Conservation (phyloP, 2,888 invertebrate genomes). For the Thymelicus acteon region DNA sequence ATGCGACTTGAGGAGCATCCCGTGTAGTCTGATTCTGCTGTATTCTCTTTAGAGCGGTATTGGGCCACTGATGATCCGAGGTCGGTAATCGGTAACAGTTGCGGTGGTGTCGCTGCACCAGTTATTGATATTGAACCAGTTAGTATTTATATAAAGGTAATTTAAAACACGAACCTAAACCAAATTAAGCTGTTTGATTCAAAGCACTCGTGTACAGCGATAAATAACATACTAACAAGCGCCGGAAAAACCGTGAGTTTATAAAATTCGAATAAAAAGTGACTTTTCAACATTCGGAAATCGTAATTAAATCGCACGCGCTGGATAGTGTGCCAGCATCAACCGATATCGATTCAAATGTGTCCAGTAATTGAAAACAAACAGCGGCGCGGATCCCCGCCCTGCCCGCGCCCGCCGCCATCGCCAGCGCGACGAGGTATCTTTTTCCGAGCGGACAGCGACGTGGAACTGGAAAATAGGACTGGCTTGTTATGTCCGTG, state of each 20-base stretch:
- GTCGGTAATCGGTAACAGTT: no score
- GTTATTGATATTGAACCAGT: no score
- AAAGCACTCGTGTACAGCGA: not conserved
- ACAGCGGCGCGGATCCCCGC: not conserved
- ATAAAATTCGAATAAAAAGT: slow-evolving; percentile 11
- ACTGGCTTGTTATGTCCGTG: slow-evolving; percentile 25
- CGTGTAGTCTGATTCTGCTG: no score
- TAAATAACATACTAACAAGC: not conserved
- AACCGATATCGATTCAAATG: slow-evolving; percentile 23
- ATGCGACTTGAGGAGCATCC: no score
- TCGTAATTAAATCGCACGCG: slow-evolving; percentile 21
- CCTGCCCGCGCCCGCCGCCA: no score
- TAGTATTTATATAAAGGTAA: no score
- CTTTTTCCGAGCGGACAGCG: slow-evolving; percentile 25
- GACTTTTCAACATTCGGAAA: slow-evolving; percentile 9
- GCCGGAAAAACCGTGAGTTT: not conserved
- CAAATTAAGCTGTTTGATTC: no score
- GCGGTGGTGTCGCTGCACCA: no score
- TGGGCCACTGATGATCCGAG: no score
- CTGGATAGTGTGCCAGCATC: slow-evolving; percentile 13
- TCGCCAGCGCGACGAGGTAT: slow-evolving; percentile 80
- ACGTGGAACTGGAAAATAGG: slow-evolving; percentile 24
- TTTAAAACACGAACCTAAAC: no score
- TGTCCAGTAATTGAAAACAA: slow-evolving; percentile 34
- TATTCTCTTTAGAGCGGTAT: no score